phyloP scores from a whole-genome alignment of 2,797 vertebrate genomes.

The Pagetopsis macropterus region DNA sequence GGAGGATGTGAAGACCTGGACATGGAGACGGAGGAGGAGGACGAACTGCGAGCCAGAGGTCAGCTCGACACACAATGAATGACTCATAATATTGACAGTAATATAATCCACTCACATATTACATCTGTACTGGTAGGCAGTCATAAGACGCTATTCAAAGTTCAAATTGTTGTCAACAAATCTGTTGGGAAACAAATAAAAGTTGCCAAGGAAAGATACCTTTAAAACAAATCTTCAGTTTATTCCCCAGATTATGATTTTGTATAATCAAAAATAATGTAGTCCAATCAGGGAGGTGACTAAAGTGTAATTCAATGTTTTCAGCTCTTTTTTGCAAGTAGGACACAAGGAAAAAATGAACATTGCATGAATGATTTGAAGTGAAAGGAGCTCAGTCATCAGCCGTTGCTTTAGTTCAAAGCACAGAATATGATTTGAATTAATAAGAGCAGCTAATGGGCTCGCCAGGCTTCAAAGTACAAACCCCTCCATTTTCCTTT shows the following conservation, averaged over 20 bases:
- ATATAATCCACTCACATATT: neutral
- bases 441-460: constrained; percentile 18
- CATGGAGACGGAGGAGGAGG: constrained; percentile 94
- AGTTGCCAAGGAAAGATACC: neutral
- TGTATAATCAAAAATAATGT: constrained; percentile 35
- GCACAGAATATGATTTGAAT: constrained; percentile 29
- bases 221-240: neutral
- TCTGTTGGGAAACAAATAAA: neutral
- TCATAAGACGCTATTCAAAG: neutral
- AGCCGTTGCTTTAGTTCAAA: constrained; percentile 33
- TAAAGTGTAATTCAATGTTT: constrained; percentile 19
- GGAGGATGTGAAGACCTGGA: constrained; percentile 92
- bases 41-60: constrained; percentile 93
- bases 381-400: constrained; percentile 20
- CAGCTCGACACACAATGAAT: neutral
- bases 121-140: too few relatives aligned
- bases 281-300: constrained; percentile 18
- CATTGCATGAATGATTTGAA: neutral
- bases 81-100: neutral
- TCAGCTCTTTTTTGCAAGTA: constrained; percentile 22
- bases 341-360: constrained; percentile 14
- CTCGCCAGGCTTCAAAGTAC: constrained; percentile 15
- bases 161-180: neutral
- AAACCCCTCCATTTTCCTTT: neutral
- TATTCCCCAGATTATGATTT: neutral